Evolutionary conservation across 1,140 invertebrate genomes (phyloP), one percentile per base, ranked within the genome.

Genomic region (Hycleus phaleratus): DNA sequence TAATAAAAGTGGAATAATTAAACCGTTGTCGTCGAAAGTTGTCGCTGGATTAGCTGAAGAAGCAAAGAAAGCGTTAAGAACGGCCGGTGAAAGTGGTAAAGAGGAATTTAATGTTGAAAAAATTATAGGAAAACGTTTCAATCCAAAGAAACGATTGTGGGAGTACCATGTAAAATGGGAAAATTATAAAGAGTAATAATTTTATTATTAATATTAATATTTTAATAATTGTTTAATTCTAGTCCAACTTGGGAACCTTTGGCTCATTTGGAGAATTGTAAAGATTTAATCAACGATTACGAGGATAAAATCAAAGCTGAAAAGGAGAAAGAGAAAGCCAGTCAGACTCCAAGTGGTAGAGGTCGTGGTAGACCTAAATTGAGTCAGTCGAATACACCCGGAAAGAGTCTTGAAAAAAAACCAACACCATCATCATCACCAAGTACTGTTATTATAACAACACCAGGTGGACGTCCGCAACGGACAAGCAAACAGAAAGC

Each of bases 101-200:
- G 77, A 77, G 40, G 85, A 87, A 68, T 86, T 80, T 68, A 75
- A 80, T 3, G 84, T 90, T 3, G 88, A 91, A 68, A 88, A 86
- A 75, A 90, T 91, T 59, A 77, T 90, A 38, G 86, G 86, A 7
- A 89, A 90, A 71, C 77, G 88, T 10, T 89, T 84, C 67, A 91
- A 90, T 75, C 84, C 85, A 4, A 81, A 86, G 44, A 85, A 83
- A 53, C 86, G 84, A 69, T 83, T 82, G 53, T 84, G 85, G 61
- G 88, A 91, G 74, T 91, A 90, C 74, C 74, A 90, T 63, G 78
- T 91, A 9, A 91, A 91, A 73, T 91, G 88, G 88, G 86, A 90
- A 71, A 84, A 86, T 56, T 86, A 84, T 66, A 75, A 81, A 25
- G 81, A 85, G 83, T 87, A 62, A 80, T 82, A 82, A 52, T 49